Percentiles rank a stretch among this genome's conserved stretches.
Conservation (phyloP, 2,888 invertebrate genomes). For the Parapristionchus giblindavisi region DNA sequence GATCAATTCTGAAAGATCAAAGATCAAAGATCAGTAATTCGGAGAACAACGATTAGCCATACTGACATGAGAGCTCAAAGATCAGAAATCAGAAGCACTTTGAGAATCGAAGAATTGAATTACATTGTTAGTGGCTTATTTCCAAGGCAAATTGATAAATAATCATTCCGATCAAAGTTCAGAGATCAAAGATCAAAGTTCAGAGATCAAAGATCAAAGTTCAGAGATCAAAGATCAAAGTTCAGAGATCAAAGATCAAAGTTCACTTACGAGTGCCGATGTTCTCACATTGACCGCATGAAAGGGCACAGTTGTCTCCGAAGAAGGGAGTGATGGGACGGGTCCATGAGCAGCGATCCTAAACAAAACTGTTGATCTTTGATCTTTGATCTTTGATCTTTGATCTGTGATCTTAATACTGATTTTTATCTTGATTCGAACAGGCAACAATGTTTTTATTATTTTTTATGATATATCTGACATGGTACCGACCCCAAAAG, state of each 20-base stretch:
- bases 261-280: conserved; percentile 54
- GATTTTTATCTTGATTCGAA: too few relatives aligned
- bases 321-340: conserved; percentile 63
- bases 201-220: conserved; percentile 27
- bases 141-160: too few relatives aligned
- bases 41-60: conserved; percentile 16
- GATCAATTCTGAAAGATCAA: conserved; percentile 50
- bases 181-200: too few relatives aligned
- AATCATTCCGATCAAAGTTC: too few relatives aligned
- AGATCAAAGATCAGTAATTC: conserved; percentile 6
- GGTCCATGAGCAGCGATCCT: conserved; percentile 64
- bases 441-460: too few relatives aligned
- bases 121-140: too few relatives aligned
- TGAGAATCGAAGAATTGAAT: too few relatives aligned
- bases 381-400: not conserved
- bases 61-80: not conserved
- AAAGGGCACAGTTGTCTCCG: conserved; percentile 64
- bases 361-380: conserved; percentile 30
- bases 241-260: conserved; percentile 13
- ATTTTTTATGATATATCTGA: too few relatives aligned
- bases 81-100: not conserved
- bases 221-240: not conserved
- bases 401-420: too few relatives aligned
- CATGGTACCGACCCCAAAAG: not conserved
- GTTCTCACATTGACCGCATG: conserved; percentile 58